Evolutionary conservation across 2,797 vertebrate species (phyloP).

Genomic region (Morus bassanus): DNA sequence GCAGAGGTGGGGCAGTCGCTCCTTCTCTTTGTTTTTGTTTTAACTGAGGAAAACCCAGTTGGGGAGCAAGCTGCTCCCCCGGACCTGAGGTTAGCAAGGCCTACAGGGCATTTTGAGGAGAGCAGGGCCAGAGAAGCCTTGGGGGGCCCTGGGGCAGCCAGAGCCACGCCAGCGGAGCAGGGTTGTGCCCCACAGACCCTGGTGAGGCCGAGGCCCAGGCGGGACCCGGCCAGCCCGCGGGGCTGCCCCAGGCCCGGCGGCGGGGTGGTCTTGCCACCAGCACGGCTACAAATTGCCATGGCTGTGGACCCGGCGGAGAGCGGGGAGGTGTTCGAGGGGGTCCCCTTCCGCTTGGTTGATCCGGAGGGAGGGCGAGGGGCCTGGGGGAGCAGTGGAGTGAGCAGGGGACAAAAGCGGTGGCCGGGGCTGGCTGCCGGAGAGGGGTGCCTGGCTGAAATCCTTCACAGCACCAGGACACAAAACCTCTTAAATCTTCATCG

Average conservation of each 20-base stretch:
- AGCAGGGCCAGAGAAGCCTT: not conserved
- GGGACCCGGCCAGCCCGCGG: fast-evolving
- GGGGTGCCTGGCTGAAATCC: constrained; percentile 36
- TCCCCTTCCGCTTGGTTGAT: not conserved
- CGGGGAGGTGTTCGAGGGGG: not conserved
- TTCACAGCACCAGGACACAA: constrained; percentile 53
- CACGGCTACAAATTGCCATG: constrained; percentile 51
- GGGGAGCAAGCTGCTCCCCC: not conserved
- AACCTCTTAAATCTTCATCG: constrained; percentile 84
- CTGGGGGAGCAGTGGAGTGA: not conserved
- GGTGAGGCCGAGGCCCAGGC: fast-evolving
- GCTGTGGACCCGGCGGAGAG: not conserved
- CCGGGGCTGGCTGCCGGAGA: not conserved
- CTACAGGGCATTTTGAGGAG: too few species aligned
- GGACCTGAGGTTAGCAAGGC: too few species aligned
- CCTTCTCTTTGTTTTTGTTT: not conserved
- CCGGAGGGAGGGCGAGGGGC: not conserved
- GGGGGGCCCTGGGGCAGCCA: not conserved
- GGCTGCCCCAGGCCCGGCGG: not conserved
- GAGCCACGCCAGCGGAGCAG: fast-evolving
- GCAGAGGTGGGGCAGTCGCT: not conserved
- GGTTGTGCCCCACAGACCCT: fast-evolving
- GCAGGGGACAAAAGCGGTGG: constrained; percentile 40
- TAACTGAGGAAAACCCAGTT: not conserved
- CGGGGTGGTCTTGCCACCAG: constrained; percentile 38